Evolutionary conservation across 1,140 invertebrate species (phyloP).

Genomic region (Batillaria attramentaria): DNA sequence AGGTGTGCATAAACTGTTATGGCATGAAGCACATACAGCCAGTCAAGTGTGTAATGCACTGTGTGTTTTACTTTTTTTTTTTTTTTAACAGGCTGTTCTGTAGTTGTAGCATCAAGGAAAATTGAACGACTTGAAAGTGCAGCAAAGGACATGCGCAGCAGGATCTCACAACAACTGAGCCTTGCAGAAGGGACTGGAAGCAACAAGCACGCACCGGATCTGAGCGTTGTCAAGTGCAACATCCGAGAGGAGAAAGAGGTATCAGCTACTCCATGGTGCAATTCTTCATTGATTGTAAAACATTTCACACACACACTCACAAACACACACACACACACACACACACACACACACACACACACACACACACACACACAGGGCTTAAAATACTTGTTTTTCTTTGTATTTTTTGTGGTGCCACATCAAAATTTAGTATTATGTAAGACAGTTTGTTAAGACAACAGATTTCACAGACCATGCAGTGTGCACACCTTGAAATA

Average conservation of each 20-base stretch:
- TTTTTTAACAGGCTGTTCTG: constrained; percentile 70
- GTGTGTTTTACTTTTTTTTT: not conserved
- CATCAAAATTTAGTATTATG: not conserved
- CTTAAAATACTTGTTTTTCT: not conserved
- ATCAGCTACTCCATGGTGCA: not conserved
- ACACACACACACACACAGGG: not conserved
- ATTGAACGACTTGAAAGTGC: constrained; percentile 66
- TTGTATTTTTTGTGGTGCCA: not conserved
- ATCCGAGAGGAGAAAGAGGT: constrained; percentile 74
- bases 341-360: not conserved
- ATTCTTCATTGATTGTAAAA: not conserved
- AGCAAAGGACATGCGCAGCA: constrained; percentile 52
- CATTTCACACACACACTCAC: not conserved
- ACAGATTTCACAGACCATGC: too few species aligned
- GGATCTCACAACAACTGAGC: constrained; percentile 33
- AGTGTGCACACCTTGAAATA: too few species aligned
- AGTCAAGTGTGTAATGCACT: not conserved
- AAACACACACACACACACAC: not conserved
- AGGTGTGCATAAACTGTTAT: too few species aligned
- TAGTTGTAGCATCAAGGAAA: constrained; percentile 74
- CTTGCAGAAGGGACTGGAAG: constrained; percentile 20
- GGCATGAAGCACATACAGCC: too few species aligned
- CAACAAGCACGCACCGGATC: constrained; percentile 31
- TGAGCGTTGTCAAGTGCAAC: constrained; percentile 70
- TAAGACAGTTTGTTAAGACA: not conserved